These are phyloP conservation scores for Spialia ferax DNA, from an alignment of 2,888 invertebrate genomes.

Conservation along the genomic window DNA sequence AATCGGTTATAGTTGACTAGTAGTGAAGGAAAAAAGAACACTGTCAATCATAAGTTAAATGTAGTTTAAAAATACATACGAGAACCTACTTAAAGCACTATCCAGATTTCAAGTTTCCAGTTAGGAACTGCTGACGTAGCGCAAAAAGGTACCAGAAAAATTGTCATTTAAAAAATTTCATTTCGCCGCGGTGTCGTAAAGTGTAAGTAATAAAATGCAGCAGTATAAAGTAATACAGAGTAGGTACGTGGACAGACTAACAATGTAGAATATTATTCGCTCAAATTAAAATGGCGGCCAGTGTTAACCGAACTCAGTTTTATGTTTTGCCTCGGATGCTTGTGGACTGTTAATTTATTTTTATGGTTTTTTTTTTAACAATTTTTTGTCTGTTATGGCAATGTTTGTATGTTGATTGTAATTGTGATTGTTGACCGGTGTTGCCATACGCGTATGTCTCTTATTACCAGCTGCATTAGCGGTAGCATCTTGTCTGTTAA, in stretches of 20 bases:
- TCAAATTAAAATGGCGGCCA: slow-evolving; percentile 7
- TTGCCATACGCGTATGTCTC: too few relatives aligned
- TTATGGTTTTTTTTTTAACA: not conserved
- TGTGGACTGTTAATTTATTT: not conserved
- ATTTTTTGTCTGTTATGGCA: not conserved
- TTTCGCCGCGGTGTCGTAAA: slow-evolving; percentile 27
- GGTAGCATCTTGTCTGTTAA: too few relatives aligned
- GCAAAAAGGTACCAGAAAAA: not conserved
- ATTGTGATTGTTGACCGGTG: not conserved
- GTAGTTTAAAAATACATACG: too few relatives aligned
- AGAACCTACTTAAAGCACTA: too few relatives aligned
- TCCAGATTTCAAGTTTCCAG: too few relatives aligned
- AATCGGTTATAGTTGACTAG: too few relatives aligned
- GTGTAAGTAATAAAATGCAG: slow-evolving; percentile 32
- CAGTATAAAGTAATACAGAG: slow-evolving; percentile 28
- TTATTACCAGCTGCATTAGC: too few relatives aligned
- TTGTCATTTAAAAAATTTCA: slow-evolving; percentile 23
- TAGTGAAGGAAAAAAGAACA: too few relatives aligned
- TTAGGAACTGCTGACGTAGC: not conserved
- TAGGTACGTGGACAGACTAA: slow-evolving; percentile 26
- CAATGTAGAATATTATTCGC: slow-evolving; percentile 1
- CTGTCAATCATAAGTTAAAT: too few relatives aligned
- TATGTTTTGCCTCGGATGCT: not conserved
- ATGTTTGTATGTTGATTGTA: not conserved
- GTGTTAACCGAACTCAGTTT: not conserved